Base-by-base conservation (phyloP, 2,797 vertebrate species). In the Octomys mimax region DNA sequence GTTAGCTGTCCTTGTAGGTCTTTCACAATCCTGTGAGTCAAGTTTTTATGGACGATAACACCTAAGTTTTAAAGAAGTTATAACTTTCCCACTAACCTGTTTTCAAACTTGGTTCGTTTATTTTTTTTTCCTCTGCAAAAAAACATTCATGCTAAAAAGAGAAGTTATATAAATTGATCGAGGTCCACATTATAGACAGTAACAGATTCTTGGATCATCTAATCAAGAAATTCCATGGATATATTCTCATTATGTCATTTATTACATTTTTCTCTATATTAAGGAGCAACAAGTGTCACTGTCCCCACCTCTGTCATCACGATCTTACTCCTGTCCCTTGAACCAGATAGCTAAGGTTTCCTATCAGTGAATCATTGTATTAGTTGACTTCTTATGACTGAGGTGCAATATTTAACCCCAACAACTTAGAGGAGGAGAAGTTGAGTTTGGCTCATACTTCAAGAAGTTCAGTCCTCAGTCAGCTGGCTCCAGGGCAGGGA, bases 151-250 rank as follows among this genome's bases (percentile, higher is more conserved):
- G 21, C 22, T 61, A 61, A 61, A 22, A 59, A 24, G 92, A 81
- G 10, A 94, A 81, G 10, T 26, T 89, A 87, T 11, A 0, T 49
- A 85, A 78, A 21, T 68, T 85, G 16, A 62, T 16, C 80, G 70
- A 92, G 86, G 42, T 95, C 66, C 66, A 89, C 1, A 33, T 28
- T 92, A 12, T 26, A 93, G 89, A 79, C 19, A 75, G 33, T 83
- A 66, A 70, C 33, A 89, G 36, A 92, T 66, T 5, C 26, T 91
- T 88, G 52, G 64, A 87, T 89, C 57, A 22, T 85, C 21, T 19
- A 90, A 92, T 24, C 78, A 21, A 87, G 78, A 94, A 70, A 75
- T 70, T 16, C 59, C 8, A 68, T 9, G 42, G 46, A 78, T 80
- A 33, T 88, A 61, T 90, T 71, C 33, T 31, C 16, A 81, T n/a